Evolutionary conservation across 2,113 vertebrate genomes (phyloP).

Genomic region (Ochotona princeps): DNA sequence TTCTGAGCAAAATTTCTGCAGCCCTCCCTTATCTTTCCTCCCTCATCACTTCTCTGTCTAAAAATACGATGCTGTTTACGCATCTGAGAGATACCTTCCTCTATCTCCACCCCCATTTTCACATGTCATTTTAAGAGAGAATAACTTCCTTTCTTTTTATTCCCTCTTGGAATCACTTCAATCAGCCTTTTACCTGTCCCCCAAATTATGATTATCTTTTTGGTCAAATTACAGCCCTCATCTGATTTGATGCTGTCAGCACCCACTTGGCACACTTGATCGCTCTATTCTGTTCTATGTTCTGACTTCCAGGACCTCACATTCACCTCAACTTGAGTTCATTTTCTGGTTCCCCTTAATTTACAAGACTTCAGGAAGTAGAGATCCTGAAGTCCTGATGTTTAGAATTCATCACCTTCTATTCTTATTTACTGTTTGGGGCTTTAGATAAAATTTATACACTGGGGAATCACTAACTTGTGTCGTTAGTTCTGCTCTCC

Average conservation of each 20-base stretch:
- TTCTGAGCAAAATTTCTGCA: not conserved
- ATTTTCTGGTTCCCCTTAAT: not conserved
- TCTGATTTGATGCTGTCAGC: not conserved
- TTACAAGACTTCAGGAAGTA: not conserved
- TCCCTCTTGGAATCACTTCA: not conserved
- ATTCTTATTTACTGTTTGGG: not conserved
- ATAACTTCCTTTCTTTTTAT: not conserved
- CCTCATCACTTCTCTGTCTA: not conserved
- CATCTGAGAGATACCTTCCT: not conserved
- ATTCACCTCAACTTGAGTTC: not conserved
- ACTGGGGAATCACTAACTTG: not conserved
- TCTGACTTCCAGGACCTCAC: not conserved
- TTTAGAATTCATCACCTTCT: not conserved
- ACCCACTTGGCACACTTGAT: not conserved
- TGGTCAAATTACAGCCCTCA: not conserved
- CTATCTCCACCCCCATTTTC: not conserved
- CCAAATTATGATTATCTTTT: not conserved
- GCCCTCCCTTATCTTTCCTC: not conserved
- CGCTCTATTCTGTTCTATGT: too few relatives aligned
- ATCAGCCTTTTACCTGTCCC: not conserved
- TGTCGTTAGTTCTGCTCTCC: not conserved
- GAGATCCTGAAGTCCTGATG: not conserved
- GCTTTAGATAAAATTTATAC: constrained; percentile 7
- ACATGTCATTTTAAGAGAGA: not conserved
- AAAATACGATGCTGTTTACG: not conserved